Conservation (phyloP, 1,140 invertebrate species). For the Belonocnema kinseyi region DNA sequence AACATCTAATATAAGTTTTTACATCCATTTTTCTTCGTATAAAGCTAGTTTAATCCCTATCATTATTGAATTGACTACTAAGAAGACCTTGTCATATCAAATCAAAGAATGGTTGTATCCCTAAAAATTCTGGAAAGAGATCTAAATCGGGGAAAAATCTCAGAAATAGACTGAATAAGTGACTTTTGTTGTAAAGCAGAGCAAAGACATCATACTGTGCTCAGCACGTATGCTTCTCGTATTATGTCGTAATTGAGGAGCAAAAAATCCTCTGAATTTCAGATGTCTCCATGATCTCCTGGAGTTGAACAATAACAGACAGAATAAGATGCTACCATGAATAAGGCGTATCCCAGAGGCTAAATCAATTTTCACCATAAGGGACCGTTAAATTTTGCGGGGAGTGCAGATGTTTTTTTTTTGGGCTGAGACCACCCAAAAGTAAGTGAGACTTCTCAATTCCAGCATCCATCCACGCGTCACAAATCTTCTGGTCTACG, state of each 20-base stretch:
- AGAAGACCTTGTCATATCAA: too few species aligned
- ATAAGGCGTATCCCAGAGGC: constrained; percentile 50
- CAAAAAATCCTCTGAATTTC: not conserved
- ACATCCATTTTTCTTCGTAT: too few species aligned
- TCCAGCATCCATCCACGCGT: constrained; percentile 46
- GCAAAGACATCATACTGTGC: not conserved
- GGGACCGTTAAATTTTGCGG: constrained; percentile 59
- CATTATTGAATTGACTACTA: too few species aligned
- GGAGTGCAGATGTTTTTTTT: constrained; percentile 60
- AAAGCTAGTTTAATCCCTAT: too few species aligned
- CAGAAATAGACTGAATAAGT: not conserved
- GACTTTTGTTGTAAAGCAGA: not conserved
- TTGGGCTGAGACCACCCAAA: constrained; percentile 45
- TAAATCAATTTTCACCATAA: constrained; percentile 56
- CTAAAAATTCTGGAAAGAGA: not conserved
- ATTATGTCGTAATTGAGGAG: not conserved
- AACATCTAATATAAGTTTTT: too few species aligned
- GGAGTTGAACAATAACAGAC: constrained; percentile 40
- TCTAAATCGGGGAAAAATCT: not conserved
- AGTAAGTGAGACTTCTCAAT: constrained; percentile 53
- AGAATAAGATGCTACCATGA: constrained; percentile 50
- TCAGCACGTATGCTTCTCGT: not conserved
- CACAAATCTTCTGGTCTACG: constrained; percentile 46
- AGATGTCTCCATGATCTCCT: not conserved
- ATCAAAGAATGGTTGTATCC: not conserved